These are phyloP conservation scores for Lutjanus erythropterus DNA, from an alignment of 2,113 vertebrate genomes.

Conservation along the genomic window DNA sequence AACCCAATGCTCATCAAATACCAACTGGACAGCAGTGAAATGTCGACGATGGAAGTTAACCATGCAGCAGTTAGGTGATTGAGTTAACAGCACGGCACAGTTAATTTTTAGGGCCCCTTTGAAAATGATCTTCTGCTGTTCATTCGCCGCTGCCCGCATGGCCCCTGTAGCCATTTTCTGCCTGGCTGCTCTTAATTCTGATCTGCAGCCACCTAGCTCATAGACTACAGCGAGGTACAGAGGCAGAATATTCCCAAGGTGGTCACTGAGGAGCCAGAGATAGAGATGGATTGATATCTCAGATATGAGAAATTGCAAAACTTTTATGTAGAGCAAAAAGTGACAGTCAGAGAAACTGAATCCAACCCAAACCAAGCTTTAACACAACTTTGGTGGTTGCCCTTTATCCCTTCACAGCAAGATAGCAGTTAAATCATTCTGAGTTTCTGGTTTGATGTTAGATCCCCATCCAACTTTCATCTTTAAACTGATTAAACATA, in stretches of 20 bases:
- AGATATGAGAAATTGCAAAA: conserved; percentile 53
- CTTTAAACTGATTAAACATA: background rate
- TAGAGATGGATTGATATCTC: conserved; percentile 48
- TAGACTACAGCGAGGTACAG: conserved; percentile 45
- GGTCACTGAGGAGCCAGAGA: conserved; percentile 51
- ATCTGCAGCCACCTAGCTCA: conserved; percentile 59
- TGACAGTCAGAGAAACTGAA: conserved; percentile 29
- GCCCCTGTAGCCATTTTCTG: conserved; percentile 80
- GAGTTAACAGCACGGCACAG: conserved; percentile 67
- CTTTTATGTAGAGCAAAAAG: conserved; percentile 40
- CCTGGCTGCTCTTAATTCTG: conserved; percentile 79
- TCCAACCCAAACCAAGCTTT: conserved; percentile 26
- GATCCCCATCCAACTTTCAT: background rate
- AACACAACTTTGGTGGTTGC: background rate
- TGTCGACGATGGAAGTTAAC: conserved; percentile 50
- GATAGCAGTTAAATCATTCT: background rate
- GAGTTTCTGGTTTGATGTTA: background rate
- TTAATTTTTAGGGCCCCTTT: conserved; percentile 75
- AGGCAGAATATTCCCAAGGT: conserved; percentile 65
- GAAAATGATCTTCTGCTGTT: conserved; percentile 77
- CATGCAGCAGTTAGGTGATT: conserved; percentile 59
- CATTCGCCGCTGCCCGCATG: conserved; percentile 60
- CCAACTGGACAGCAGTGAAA: conserved; percentile 58
- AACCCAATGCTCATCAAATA: conserved; percentile 56
- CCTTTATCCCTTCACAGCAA: background rate